Percentiles rank a stretch among this genome's conserved stretches.
Conservation (phyloP, 2,113 vertebrate species). For the Tiliqua scincoides region DNA sequence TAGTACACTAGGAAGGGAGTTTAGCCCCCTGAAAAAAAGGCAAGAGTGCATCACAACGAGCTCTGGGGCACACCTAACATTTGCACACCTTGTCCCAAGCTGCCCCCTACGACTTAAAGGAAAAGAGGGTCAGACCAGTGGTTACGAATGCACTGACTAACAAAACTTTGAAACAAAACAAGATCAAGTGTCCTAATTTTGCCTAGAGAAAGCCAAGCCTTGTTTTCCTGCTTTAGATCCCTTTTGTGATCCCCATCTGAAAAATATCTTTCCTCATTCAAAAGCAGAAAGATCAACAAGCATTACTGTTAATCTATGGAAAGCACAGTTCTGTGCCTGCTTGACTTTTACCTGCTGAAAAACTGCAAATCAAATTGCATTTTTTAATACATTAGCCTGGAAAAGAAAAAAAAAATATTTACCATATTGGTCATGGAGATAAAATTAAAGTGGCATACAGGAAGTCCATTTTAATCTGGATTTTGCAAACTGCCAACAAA, state of each 20-base stretch:
- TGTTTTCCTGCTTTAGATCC: conserved; percentile 10
- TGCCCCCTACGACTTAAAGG: background rate
- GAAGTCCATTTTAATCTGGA: conserved; percentile 2
- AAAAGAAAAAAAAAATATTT: background rate
- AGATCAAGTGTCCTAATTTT: background rate
- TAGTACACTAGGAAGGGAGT: background rate
- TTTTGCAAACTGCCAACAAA: background rate
- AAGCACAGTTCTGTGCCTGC: conserved; percentile 38
- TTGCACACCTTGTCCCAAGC: background rate
- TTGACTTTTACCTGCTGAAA: conserved; percentile 42
- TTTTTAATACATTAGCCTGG: conserved; percentile 39
- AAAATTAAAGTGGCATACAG: background rate
- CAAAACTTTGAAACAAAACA: background rate
- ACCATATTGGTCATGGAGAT: background rate
- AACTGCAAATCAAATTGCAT: conserved; percentile 43
- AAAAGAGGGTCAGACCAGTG: background rate
- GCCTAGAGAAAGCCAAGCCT: background rate
- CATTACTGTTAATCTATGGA: conserved; percentile 32
- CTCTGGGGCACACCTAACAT: background rate
- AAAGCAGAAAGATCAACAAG: conserved; percentile 52
- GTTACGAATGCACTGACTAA: background rate
- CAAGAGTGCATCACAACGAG: background rate
- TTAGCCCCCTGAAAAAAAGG: background rate
- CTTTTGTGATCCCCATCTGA: conserved; percentile 44
- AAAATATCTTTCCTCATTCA: conserved; percentile 49